Conservation (phyloP, 2,888 invertebrate genomes). For the Neoitamus cyanurus region DNA sequence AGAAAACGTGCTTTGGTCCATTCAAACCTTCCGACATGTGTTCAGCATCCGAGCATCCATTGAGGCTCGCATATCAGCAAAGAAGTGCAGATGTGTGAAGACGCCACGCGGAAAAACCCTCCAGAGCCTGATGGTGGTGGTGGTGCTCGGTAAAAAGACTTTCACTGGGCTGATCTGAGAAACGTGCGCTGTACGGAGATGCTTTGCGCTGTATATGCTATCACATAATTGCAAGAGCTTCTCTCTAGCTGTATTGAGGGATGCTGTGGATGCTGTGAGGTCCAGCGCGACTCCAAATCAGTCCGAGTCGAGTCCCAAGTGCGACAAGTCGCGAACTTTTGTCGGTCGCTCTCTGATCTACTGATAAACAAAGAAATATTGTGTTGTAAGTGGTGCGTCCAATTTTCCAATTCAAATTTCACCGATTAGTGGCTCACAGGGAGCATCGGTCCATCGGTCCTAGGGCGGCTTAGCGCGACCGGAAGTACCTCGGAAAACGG, state of each 20-base stretch:
- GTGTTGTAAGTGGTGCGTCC: not conserved
- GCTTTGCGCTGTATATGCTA: not conserved
- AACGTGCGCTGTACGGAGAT: not conserved
- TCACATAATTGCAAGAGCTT: not conserved
- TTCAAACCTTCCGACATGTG: constrained; percentile 49
- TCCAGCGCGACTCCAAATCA: not conserved
- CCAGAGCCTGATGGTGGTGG: not conserved
- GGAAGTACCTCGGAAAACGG: constrained; percentile 13
- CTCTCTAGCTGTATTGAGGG: constrained; percentile 6
- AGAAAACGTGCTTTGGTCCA: constrained; percentile 49
- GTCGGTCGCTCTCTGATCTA: not conserved
- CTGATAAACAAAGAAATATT: constrained; percentile 24
- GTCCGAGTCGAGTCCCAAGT: constrained; percentile 3
- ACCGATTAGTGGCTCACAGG: not conserved
- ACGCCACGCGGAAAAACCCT: constrained; percentile 34
- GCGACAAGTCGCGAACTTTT: not conserved
- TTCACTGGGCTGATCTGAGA: not conserved
- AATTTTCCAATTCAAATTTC: constrained; percentile 3
- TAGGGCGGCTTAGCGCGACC: not conserved
- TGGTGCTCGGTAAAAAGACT: constrained; percentile 12
- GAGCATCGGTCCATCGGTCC: not conserved
- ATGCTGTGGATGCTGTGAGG: constrained; percentile 13
- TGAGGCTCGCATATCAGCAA: not conserved
- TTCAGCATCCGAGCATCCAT: constrained; percentile 34
- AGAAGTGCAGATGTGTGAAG: not conserved